These are phyloP conservation scores for Drosophila flavopinicola DNA, from an alignment of 2,888 invertebrate genomes.

Conservation along the genomic window DNA sequence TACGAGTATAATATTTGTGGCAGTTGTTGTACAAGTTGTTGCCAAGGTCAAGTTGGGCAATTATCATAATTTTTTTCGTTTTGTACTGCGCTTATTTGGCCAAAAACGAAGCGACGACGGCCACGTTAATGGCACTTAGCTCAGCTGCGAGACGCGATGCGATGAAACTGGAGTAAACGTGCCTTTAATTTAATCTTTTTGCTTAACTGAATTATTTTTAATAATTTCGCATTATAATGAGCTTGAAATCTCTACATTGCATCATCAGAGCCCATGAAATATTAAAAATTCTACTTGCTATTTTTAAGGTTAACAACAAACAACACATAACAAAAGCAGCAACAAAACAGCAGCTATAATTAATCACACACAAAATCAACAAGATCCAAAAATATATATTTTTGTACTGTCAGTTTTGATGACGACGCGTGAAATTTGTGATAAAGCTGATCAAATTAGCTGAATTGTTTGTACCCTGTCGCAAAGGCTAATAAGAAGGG, in stretches of 20 bases:
- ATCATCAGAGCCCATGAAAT: conserved; percentile 67
- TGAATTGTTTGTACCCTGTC: conserved; percentile 23
- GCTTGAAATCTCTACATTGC: conserved; percentile 62
- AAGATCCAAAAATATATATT: conserved; percentile 54
- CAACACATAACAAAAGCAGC: conserved; percentile 41
- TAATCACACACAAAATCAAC: conserved; percentile 62
- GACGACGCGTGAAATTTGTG: conserved; percentile 48
- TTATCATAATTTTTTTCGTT: conserved; percentile 67
- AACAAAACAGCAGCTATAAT: conserved; percentile 45
- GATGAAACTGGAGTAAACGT: conserved; percentile 77
- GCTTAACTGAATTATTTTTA: conserved; percentile 59
- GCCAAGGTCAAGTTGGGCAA: conserved; percentile 73
- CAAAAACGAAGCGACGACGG: conserved; percentile 38
- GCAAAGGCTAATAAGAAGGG: not conserved
- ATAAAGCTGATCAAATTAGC: conserved; percentile 17
- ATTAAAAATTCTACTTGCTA: conserved; percentile 77
- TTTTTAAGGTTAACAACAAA: conserved; percentile 77
- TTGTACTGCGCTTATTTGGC: conserved; percentile 42
- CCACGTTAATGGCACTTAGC: conserved; percentile 73
- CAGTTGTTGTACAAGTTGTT: conserved; percentile 57
- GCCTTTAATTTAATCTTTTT: conserved; percentile 56
- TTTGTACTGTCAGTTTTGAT: conserved; percentile 42
- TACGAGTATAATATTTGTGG: conserved; percentile 54
- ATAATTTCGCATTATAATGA: conserved; percentile 71
- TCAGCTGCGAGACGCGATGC: conserved; percentile 50